phyloP scores from a whole-genome alignment of 1,140 invertebrate species.

The Bombus sibiricus region DNA sequence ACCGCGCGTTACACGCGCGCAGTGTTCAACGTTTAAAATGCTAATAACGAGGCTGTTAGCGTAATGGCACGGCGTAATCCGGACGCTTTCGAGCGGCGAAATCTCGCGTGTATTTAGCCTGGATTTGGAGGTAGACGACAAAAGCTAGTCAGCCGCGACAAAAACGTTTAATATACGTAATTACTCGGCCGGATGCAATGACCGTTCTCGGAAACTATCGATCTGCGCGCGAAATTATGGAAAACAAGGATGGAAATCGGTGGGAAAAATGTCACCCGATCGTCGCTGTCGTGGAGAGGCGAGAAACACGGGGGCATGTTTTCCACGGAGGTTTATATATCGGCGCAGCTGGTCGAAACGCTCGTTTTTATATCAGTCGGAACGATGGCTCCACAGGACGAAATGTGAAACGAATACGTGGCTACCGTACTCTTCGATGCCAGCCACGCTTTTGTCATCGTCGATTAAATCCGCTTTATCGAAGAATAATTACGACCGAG shows the following conservation, averaged over 20 bases:
- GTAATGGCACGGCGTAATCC: conserved; percentile 9
- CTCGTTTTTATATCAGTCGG: conserved; percentile 49
- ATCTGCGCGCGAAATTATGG: not conserved
- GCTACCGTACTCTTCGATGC: conserved; percentile 14
- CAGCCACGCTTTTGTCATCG: conserved; percentile 43
- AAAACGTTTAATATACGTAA: conserved; percentile 17
- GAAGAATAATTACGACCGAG: conserved; percentile 64
- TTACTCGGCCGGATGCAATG: not conserved
- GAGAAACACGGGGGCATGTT: not conserved
- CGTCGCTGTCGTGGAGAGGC: not conserved
- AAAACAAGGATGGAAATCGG: not conserved
- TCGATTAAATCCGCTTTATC: conserved; percentile 68
- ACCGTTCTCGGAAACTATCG: not conserved
- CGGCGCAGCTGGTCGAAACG: conserved; percentile 33
- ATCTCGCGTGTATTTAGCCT: not conserved
- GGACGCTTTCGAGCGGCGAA: conserved; percentile 6
- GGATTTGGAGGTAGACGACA: not conserved
- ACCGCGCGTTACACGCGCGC: not conserved
- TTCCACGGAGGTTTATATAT: not conserved
- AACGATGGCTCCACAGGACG: not conserved
- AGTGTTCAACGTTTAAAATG: conserved; percentile 12
- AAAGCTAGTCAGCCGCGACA: not conserved
- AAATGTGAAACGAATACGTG: conserved; percentile 52
- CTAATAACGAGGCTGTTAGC: conserved; percentile 28
- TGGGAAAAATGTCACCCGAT: not conserved